A percentile compares a stretch with the other conserved stretches of the same genome.
Evolutionary conservation across 30 jellyfish, hydroid and myxozoan species (phyloP).

Genomic region (Pelagia noctiluca): DNA sequence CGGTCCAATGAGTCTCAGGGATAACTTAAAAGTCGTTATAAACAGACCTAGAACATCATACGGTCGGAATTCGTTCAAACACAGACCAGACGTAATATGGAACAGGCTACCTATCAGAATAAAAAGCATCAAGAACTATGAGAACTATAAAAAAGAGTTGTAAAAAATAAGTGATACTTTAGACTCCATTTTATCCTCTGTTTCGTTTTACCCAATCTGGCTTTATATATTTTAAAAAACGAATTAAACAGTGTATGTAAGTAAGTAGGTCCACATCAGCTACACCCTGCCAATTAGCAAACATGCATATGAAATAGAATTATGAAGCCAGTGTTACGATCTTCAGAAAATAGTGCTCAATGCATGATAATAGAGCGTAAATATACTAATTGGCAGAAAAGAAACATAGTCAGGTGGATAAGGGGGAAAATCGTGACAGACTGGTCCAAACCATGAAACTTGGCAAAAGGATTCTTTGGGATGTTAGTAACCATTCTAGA

Average conservation of each 20-base stretch:
- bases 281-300: too few relatives aligned
- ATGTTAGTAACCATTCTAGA: too few relatives aligned
- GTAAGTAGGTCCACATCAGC: neutral
- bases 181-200: constrained; percentile 40
- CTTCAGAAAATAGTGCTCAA: too few relatives aligned
- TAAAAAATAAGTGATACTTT: constrained; percentile 49
- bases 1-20: neutral
- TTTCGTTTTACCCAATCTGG: constrained; percentile 13
- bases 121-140: constrained; percentile 51
- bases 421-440: too few relatives aligned
- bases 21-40: constrained; percentile 6
- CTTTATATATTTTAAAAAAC: too few relatives aligned
- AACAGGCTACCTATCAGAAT: constrained; percentile 34
- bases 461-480: too few relatives aligned
- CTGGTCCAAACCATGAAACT: too few relatives aligned
- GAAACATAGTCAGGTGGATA: too few relatives aligned
- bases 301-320: too few relatives aligned
- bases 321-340: too few relatives aligned
- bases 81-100: constrained; percentile 31
- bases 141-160: constrained; percentile 35
- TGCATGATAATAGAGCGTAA: too few relatives aligned
- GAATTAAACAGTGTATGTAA: neutral
- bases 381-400: too few relatives aligned
- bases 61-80: constrained; percentile 24
- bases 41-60: constrained; percentile 35